Evolutionary conservation across 1,140 invertebrate genomes (phyloP).

Genomic region (Drosophila varians): DNA sequence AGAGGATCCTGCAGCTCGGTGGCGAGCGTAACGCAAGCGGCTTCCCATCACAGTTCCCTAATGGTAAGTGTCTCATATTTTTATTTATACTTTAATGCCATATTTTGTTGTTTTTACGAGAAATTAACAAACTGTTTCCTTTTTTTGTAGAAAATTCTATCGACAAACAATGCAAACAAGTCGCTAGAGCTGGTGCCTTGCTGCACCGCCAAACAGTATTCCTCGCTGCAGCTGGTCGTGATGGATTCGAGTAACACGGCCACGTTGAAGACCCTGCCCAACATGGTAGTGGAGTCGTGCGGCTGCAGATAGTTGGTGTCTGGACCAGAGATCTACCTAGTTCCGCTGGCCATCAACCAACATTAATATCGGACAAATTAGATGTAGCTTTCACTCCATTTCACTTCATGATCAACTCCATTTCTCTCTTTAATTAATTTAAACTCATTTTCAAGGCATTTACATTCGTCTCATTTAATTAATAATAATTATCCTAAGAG

Average conservation of each 20-base stretch:
- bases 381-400: slow-evolving; percentile 34
- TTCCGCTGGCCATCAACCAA: slow-evolving; percentile 11
- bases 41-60: slow-evolving; percentile 88
- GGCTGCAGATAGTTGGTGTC: slow-evolving; percentile 88
- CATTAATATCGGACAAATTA: slow-evolving; percentile 61
- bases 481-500: slow-evolving; percentile 36
- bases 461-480: slow-evolving; percentile 42
- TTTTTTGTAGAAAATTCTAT: slow-evolving; percentile 87
- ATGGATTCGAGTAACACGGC: slow-evolving; percentile 90
- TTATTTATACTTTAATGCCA: neutral
- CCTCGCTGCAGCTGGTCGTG: slow-evolving; percentile 89
- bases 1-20: slow-evolving; percentile 90
- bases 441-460: slow-evolving; percentile 63
- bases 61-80: slow-evolving; percentile 85
- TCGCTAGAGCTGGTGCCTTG: slow-evolving; percentile 88
- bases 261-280: slow-evolving; percentile 90
- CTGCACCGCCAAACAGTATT: slow-evolving; percentile 90
- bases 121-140: neutral
- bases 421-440: slow-evolving; percentile 56
- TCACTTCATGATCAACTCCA: slow-evolving; percentile 21
- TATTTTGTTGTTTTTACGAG: neutral
- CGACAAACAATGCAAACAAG: slow-evolving; percentile 80
- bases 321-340: neutral
- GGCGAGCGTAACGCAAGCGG: slow-evolving; percentile 87
- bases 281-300: slow-evolving; percentile 93